Evolutionary conservation across 2,888 invertebrate species (phyloP), one percentile per base, ranked within the genome.

Genomic region (Tethea ocularis): DNA sequence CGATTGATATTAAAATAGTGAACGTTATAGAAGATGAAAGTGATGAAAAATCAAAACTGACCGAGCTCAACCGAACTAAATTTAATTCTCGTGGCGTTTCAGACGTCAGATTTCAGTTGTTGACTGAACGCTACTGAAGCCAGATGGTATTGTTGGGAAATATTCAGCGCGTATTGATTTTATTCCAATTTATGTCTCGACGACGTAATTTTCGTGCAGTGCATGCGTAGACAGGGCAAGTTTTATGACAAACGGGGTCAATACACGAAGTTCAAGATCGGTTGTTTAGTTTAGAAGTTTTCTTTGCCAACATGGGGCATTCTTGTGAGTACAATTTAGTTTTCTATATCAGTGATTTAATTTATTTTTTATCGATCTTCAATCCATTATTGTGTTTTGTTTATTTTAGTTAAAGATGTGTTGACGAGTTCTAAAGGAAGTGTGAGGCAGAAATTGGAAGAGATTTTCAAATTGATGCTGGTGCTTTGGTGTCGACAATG

Each of bases 401-500:
- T 71, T 73, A 66, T 87, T 89, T 76, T 91, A 92, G 92, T 93
- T 65, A 86, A 74, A 79, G 84, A 88, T 63, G 77, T 88, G 65
- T 76, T 89, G 59, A 82, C 67, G 74, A 83, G 80, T 69, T 82
- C 87, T 17, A 88, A 86, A 60, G 92, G 88, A 51, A 89, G 82
- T 74, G 75, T 93, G 57, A 83, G 91, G 61, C 94, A 94, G 68
- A 95, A 95, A 77, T 90, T 97, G 76, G 96, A 97, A 84, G 97
- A 97, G 80, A 93, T 97, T 66, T 94, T 97, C 77, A 96, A 96
- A 86, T 93, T 96, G 75, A 97, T 97, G 97, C 94, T 97, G 75
- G 93, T 96, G 80, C 94, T 97, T 56, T 97, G 97, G 97, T 96
- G 97, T 83, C 94, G 95, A 72, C 96, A 97, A 83, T 95, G 95